These are phyloP conservation scores for Osmerus mordax DNA, from an alignment of 2,113 vertebrate genomes.

Conservation along the genomic window DNA sequence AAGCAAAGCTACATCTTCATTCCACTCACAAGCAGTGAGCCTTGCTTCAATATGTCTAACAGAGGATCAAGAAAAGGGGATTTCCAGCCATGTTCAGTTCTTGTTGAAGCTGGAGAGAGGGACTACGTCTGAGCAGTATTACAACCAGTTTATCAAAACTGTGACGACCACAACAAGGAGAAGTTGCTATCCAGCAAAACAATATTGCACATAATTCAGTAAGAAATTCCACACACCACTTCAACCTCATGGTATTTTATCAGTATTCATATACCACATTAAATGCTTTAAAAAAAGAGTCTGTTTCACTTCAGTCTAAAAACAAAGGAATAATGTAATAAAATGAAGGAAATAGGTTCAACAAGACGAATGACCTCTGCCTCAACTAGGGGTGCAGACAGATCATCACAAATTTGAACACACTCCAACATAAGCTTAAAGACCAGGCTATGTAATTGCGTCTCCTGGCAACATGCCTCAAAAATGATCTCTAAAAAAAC, in stretches of 20 bases:
- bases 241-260: no score
- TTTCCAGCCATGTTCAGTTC: background rate
- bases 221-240: no score
- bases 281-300: constrained; percentile 33
- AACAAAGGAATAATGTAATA: constrained; percentile 41
- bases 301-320: constrained; percentile 37
- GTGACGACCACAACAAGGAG: no score
- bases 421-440: constrained; percentile 54
- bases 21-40: constrained; percentile 42
- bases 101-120: no score
- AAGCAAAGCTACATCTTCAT: background rate
- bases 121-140: no score
- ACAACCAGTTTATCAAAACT: no score
- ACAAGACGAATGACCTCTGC: constrained; percentile 44
- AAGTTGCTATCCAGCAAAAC: no score
- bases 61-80: constrained; percentile 19
- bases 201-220: no score
- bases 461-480: constrained; percentile 56
- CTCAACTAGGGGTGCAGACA: constrained; percentile 45
- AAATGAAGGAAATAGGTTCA: constrained; percentile 59
- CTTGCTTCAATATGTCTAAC: constrained; percentile 12
- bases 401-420: constrained; percentile 54
- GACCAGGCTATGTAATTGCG: constrained; percentile 46
- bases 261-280: background rate
- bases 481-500: constrained; percentile 44